Conservation (phyloP, 2,797 vertebrate genomes). For the Oophaga sylvatica region DNA sequence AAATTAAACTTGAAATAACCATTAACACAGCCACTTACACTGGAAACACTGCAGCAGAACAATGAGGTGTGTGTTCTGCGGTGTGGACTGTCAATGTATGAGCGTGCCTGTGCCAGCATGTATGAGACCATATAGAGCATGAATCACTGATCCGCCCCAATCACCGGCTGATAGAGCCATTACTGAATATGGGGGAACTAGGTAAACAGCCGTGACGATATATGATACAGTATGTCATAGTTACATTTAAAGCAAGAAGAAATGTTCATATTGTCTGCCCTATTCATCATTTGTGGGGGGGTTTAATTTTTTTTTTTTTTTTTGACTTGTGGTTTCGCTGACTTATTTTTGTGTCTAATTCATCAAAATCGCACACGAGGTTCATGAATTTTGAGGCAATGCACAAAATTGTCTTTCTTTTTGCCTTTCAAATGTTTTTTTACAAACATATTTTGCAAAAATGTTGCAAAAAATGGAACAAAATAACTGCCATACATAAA, state of each 20-base stretch:
- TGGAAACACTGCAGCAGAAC: constrained; percentile 6
- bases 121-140: background rate
- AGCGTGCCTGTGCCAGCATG: background rate
- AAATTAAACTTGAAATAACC: constrained; percentile 52
- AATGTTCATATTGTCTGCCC: too few relatives aligned
- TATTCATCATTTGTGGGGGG: too few relatives aligned
- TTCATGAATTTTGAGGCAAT: too few relatives aligned
- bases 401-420: too few relatives aligned
- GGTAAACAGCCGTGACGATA: background rate
- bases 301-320: too few relatives aligned
- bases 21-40: constrained; percentile 51
- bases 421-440: too few relatives aligned
- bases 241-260: background rate
- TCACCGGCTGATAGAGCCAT: background rate
- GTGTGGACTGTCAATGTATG: background rate
- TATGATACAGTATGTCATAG: background rate
- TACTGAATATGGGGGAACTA: background rate
- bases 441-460: too few relatives aligned
- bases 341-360: too few relatives aligned
- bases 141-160: background rate
- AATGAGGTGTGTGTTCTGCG: constrained; percentile 1
- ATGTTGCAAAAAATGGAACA: too few relatives aligned
- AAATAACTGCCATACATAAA: too few relatives aligned
- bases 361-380: too few relatives aligned
- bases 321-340: too few relatives aligned